Base-by-base conservation (phyloP, 1,140 invertebrate species). In the Eurosta solidaginis region DNA sequence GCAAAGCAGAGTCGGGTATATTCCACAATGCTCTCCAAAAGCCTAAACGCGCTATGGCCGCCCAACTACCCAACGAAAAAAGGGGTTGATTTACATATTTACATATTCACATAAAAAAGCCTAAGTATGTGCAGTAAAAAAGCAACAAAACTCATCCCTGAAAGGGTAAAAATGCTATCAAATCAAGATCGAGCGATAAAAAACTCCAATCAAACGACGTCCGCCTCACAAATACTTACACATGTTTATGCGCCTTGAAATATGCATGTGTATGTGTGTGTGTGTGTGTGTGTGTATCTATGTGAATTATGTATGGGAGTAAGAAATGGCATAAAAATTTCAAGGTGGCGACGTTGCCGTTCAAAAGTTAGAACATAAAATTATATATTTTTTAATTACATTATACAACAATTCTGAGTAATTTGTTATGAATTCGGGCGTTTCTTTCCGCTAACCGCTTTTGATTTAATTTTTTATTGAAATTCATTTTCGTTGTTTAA, bases 121-220 rank as follows among this genome's bases (percentile, higher is more conserved):
- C 5, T 20, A 29, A 2, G 33, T 59, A 59, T n/a, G n/a, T 17
- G 54, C 29, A 17, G 22, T 54, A 54, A 54, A 54, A 54, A 54
- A 54, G n/a, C 50, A 27, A 25, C 12, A 20, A n/a, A 27, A n/a
- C 59, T 68, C 59, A 68, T 36, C 33, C 33, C 59, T 36, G 59
- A 36, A 40, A n/a, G 59, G n/a, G 1, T 12, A 68, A n/a, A n/a
- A 68, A 29, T 22, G 59, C 59, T 33, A 68, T 68, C 59, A 68
- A 68, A 68, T 68, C 59, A 68, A 68, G 40, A 68, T 42, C 9
- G 10, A 40, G 33, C 59, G 29, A 59, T 40, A 68, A 68, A 68
- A 68, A 68, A 68, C 33, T 68, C 59, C 59, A 68, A 68, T 40
- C 59, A 68, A 68, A 68, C 40, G 59, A n/a, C n/a, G n/a, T n/a